These are phyloP conservation scores for Sorex fumeus DNA, from an alignment of 2,113 vertebrate genomes.

Conservation along the genomic window DNA sequence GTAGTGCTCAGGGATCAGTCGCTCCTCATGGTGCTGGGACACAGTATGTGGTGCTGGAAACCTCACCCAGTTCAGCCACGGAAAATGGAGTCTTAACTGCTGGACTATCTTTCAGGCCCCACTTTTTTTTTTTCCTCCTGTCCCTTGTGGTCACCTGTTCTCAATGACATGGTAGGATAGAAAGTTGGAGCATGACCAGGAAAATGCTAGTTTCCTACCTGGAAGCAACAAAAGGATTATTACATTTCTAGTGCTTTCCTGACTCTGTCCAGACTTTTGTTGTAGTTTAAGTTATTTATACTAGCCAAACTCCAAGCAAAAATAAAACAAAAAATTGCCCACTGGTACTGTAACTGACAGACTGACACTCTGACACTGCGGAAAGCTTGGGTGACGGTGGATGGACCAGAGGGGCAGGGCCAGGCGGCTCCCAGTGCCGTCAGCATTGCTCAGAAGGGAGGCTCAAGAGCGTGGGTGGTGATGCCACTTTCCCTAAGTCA, in stretches of 20 bases:
- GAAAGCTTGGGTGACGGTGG: slow-evolving; percentile 23
- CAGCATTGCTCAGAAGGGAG: too few species aligned
- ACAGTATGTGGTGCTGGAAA: too few species aligned
- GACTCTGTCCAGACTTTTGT: background rate
- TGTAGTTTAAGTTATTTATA: slow-evolving; percentile 7
- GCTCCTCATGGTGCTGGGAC: too few species aligned
- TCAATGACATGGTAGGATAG: too few species aligned
- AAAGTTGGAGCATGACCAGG: background rate
- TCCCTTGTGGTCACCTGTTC: too few species aligned
- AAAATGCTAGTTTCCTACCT: slow-evolving; percentile 27
- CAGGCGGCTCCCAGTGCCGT: background rate
- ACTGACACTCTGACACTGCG: slow-evolving; percentile 40
- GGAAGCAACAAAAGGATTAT: background rate
- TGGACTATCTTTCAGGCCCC: too few species aligned
- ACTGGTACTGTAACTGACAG: background rate
- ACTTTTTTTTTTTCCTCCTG: too few species aligned
- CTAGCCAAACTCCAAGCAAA: background rate
- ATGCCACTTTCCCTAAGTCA: too few species aligned
- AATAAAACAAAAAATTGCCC: background rate
- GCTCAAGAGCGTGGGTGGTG: too few species aligned
- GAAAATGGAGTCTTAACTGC: too few species aligned
- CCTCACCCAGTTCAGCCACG: too few species aligned
- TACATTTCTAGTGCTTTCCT: background rate
- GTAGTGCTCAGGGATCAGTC: too few species aligned
- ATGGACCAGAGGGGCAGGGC: background rate